Conservation (phyloP, 2,113 vertebrate species). For the Siniperca knerii region DNA sequence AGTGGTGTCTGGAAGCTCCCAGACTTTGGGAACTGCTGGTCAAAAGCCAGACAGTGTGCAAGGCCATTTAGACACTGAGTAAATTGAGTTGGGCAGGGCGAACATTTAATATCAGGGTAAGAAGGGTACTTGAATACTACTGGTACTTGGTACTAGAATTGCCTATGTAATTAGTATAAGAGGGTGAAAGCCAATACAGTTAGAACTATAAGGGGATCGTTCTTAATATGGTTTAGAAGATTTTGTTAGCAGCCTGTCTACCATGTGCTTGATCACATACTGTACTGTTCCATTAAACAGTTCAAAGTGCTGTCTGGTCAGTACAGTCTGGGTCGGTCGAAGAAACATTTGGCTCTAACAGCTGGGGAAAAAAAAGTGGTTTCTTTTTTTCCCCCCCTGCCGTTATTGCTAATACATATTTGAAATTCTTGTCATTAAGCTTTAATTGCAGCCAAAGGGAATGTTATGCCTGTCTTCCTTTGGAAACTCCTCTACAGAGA, state of each 20-base stretch:
- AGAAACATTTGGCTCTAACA: not conserved
- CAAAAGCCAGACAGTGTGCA: slow-evolving; percentile 34
- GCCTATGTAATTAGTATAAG: slow-evolving; percentile 16
- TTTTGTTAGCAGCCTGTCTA: slow-evolving; percentile 14
- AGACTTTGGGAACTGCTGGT: slow-evolving; percentile 27
- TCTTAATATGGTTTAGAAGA: slow-evolving; percentile 38
- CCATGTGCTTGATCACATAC: not conserved
- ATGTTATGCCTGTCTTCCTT: not conserved
- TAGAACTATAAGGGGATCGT: slow-evolving; percentile 29
- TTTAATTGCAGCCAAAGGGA: slow-evolving; percentile 1
- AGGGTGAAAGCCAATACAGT: slow-evolving; percentile 20
- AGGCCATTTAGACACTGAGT: slow-evolving; percentile 16
- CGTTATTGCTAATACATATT: not conserved
- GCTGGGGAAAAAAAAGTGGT: not conserved
- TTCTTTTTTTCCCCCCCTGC: not conserved
- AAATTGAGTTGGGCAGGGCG: slow-evolving; percentile 43
- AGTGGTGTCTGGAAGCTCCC: slow-evolving; percentile 23
- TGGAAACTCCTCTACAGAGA: not conserved
- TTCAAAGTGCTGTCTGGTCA: slow-evolving; percentile 1
- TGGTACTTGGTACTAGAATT: not conserved
- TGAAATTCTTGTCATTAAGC: not conserved
- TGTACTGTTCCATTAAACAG: not conserved
- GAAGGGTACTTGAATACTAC: not conserved
- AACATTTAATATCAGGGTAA: slow-evolving; percentile 26
- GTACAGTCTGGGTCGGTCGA: not conserved